These are phyloP conservation scores for Clarias pachynema DNA, from an alignment of 2,797 vertebrate species.

Conservation along the genomic window DNA sequence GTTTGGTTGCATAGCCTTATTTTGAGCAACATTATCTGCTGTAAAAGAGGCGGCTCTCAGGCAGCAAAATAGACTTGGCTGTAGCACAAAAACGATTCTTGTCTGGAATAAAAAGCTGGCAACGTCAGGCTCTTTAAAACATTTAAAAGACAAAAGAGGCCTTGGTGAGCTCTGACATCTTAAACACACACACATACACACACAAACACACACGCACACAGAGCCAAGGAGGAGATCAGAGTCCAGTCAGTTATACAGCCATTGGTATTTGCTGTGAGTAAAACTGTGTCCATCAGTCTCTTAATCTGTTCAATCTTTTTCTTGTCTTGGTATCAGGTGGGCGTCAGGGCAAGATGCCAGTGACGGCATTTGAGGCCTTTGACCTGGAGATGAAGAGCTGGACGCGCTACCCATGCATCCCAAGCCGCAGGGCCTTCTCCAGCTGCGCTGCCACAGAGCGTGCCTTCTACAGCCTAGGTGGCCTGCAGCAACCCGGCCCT, in stretches of 20 bases:
- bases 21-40: not conserved
- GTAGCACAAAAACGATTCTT: not conserved
- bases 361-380: slow-evolving; percentile 93
- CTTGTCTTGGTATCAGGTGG: slow-evolving; percentile 77
- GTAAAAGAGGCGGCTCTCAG: not conserved
- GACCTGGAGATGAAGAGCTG: slow-evolving; percentile 92
- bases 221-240: slow-evolving; percentile 11
- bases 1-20: not conserved
- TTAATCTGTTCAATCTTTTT: slow-evolving; percentile 22
- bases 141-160: slow-evolving; percentile 24
- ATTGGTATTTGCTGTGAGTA: not conserved
- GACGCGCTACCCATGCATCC: slow-evolving; percentile 90
- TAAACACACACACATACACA: slow-evolving; percentile 36
- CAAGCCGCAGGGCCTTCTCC: slow-evolving; percentile 92
- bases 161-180: slow-evolving; percentile 31
- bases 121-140: not conserved
- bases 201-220: slow-evolving; percentile 35
- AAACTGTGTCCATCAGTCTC: not conserved
- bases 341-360: slow-evolving; percentile 93
- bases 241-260: slow-evolving; percentile 14
- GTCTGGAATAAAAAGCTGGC: not conserved
- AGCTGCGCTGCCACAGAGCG: slow-evolving; percentile 83
- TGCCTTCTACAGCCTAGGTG: slow-evolving; percentile 90
- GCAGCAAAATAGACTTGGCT: not conserved
- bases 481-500: slow-evolving; percentile 94